These are phyloP conservation scores for Charina bottae DNA, from an alignment of 2,113 vertebrate species.

Conservation along the genomic window DNA sequence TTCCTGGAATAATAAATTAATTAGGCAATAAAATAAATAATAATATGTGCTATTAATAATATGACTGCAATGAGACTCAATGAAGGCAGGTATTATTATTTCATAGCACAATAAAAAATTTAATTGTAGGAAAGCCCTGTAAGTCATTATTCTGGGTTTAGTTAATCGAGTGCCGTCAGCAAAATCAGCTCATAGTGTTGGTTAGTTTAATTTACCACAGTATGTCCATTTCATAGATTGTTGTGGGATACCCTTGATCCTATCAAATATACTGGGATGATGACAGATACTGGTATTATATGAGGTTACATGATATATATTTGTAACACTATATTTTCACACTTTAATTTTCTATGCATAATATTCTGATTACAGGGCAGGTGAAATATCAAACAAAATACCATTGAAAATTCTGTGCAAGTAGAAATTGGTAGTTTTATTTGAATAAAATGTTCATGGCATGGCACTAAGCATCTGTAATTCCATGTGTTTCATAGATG, in stretches of 20 bases:
- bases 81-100: background rate
- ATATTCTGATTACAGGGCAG: background rate
- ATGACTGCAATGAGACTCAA: background rate
- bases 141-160: background rate
- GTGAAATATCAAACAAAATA: background rate
- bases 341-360: background rate
- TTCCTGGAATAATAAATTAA: background rate
- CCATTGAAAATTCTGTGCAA: background rate
- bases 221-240: background rate
- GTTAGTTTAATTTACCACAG: background rate
- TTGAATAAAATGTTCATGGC: conserved; percentile 30
- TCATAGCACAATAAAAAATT: background rate
- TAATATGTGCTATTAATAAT: background rate
- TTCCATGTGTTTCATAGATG: conserved; percentile 77
- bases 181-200: background rate
- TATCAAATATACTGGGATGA: background rate
- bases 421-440: background rate
- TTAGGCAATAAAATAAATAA: background rate
- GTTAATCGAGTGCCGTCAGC: background rate
- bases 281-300: background rate
- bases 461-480: conserved; percentile 66
- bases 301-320: background rate
- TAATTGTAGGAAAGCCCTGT: background rate
- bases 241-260: background rate
- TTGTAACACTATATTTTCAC: background rate